Conservation (phyloP, 2,797 vertebrate species). For the Rachycentron canadum region DNA sequence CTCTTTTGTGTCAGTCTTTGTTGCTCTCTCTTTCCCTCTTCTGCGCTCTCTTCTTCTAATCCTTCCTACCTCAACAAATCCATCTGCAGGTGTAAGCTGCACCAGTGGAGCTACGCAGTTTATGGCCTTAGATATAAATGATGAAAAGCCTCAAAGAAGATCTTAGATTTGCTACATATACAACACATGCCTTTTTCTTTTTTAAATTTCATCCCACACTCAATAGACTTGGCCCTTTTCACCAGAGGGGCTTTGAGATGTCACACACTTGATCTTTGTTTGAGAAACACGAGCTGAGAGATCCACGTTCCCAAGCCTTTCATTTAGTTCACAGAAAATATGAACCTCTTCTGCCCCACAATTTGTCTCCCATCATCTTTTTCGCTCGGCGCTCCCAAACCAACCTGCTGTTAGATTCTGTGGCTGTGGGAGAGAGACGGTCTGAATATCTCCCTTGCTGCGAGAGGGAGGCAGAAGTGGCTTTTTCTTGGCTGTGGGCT, state of each 20-base stretch:
- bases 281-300: conserved; percentile 40
- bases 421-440: conserved; percentile 70
- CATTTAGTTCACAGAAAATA: conserved; percentile 63
- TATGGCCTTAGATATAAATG: conserved; percentile 36
- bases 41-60: conserved; percentile 58
- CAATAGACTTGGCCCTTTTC: conserved; percentile 18
- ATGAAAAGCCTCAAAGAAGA: conserved; percentile 28
- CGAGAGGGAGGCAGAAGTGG: conserved; percentile 68
- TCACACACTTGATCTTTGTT: conserved; percentile 49
- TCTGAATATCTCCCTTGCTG: conserved; percentile 61
- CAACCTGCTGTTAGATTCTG: conserved; percentile 70
- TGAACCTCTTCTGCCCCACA: conserved; percentile 42
- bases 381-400: conserved; percentile 48
- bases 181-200: conserved; percentile 22
- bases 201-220: conserved; percentile 24
- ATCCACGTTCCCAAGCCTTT: conserved; percentile 53
- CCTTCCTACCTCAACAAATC: conserved; percentile 60
- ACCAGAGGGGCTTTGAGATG: conserved; percentile 40
- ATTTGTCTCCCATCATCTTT: conserved; percentile 71
- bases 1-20: conserved; percentile 68
- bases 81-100: conserved; percentile 63
- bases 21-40: conserved; percentile 45
- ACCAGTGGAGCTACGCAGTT: conserved; percentile 23
- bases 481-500: conserved; percentile 82
- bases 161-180: conserved; percentile 32